phyloP scores from a whole-genome alignment of 92 coral and sea anemone genomes.

The Epizoanthus ramosus region DNA sequence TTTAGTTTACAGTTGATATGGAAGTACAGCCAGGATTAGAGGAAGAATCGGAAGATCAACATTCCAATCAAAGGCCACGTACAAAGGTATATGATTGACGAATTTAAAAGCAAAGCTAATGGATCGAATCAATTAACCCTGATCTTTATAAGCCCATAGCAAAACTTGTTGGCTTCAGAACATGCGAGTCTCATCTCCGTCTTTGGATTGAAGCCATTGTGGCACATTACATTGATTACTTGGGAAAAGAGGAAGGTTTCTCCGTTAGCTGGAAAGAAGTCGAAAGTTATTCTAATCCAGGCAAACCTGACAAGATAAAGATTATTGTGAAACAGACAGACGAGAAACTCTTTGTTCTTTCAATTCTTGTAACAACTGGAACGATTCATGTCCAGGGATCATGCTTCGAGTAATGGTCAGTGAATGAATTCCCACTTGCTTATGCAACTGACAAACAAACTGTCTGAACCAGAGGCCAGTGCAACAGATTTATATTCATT shows the following conservation, averaged over 20 bases:
- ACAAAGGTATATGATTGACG: constrained; percentile 43
- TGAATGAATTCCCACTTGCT: constrained; percentile 50
- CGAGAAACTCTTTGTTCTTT: constrained; percentile 39
- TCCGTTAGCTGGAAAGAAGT: constrained; percentile 31
- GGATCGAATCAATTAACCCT: constrained; percentile 28
- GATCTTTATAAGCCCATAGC: constrained; percentile 46
- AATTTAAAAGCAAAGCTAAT: constrained; percentile 34
- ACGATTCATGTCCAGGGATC: constrained; percentile 43
- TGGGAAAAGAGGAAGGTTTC: constrained; percentile 3
- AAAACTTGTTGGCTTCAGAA: constrained; percentile 42
- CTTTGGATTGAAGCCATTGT: constrained; percentile 43
- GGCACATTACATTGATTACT: constrained; percentile 36
- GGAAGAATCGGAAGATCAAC: neutral
- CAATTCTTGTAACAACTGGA: constrained; percentile 40
- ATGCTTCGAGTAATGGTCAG: constrained; percentile 25
- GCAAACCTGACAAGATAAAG: constrained; percentile 34
- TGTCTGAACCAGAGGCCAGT: no score
- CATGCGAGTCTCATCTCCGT: constrained; percentile 33
- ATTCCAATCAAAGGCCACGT: constrained; percentile 13
- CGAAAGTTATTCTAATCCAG: constrained; percentile 31
- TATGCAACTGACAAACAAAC: constrained; percentile 3
- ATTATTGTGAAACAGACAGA: constrained; percentile 3
- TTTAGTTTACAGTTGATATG: constrained; percentile 14
- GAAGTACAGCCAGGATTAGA: constrained; percentile 11
- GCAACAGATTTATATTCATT: no score